Percentiles rank a stretch among this genome's conserved stretches.
Conservation (phyloP, 92 coral and sea anemone species). For the Hydrozoanthus gracilis region DNA sequence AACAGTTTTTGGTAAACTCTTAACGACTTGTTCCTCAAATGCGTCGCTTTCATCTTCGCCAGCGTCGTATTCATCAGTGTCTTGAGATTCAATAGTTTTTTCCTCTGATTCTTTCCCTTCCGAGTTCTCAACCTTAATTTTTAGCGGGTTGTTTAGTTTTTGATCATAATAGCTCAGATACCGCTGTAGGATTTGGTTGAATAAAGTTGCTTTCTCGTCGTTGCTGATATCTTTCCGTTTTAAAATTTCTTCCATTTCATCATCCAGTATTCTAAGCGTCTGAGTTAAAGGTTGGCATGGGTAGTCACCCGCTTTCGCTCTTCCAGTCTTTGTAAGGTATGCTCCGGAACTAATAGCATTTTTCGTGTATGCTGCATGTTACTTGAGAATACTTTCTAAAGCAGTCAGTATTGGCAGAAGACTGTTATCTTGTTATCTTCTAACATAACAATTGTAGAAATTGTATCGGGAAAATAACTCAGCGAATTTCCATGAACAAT, state of each 20-base stretch:
- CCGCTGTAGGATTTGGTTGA: slow-evolving; percentile 40
- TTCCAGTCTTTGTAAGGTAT: slow-evolving; percentile 47
- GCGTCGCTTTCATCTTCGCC: not conserved
- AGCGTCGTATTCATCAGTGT: too few species aligned
- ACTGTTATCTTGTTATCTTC: too few species aligned
- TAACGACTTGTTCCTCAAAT: not conserved
- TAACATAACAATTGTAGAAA: too few species aligned
- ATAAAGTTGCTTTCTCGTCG: slow-evolving; percentile 43
- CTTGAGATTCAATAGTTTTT: slow-evolving; percentile 18
- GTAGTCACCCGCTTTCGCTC: slow-evolving; percentile 39
- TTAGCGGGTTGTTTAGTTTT: slow-evolving; percentile 48
- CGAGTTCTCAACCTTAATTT: slow-evolving; percentile 29
- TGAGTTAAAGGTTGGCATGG: slow-evolving; percentile 35
- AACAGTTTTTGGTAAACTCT: slow-evolving; percentile 45
- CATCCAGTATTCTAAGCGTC: slow-evolving; percentile 45
- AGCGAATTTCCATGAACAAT: too few species aligned
- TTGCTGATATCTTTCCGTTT: slow-evolving; percentile 40
- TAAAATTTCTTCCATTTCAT: slow-evolving; percentile 31
- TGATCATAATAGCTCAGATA: slow-evolving; percentile 39
- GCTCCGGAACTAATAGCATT: slow-evolving; percentile 39
- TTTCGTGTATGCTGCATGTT: slow-evolving; percentile 35
- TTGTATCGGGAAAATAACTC: too few species aligned
- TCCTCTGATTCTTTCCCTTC: slow-evolving; percentile 39
- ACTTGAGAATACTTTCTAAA: slow-evolving; percentile 50
- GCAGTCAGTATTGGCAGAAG: slow-evolving; percentile 49